Conservation (phyloP, 2,888 invertebrate species). For the Rhagonycha fulva region DNA sequence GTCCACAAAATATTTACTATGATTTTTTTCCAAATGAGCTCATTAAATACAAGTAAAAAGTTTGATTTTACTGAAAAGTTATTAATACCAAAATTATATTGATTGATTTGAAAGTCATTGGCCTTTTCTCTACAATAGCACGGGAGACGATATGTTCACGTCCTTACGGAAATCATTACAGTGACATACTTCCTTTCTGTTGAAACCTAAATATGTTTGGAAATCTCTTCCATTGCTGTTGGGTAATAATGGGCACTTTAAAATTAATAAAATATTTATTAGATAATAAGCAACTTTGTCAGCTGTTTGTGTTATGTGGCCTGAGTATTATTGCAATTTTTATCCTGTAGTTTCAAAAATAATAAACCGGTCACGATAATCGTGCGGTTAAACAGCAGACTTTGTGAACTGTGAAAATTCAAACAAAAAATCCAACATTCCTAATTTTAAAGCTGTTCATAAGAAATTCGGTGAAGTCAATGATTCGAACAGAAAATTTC, state of each 20-base stretch:
- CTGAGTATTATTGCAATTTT: not conserved
- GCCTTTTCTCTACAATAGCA: not conserved
- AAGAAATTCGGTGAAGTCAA: too few species aligned
- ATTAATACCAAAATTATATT: not conserved
- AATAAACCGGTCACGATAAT: not conserved
- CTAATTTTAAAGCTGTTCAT: too few species aligned
- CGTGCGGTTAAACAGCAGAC: not conserved
- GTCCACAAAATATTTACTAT: too few species aligned
- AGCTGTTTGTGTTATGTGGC: not conserved
- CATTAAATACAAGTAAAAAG: too few species aligned
- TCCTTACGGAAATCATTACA: not conserved
- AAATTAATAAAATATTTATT: not conserved
- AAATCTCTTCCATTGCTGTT: not conserved
- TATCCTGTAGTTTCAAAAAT: not conserved
- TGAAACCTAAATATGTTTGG: not conserved
- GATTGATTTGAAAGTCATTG: not conserved
- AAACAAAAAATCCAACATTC: too few species aligned
- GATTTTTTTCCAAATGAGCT: too few species aligned
- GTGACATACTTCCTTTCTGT: not conserved
- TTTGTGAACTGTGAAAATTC: not conserved
- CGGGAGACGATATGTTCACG: not conserved
- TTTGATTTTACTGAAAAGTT: too few species aligned
- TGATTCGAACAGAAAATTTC: too few species aligned
- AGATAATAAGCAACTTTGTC: not conserved
- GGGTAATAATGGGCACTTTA: not conserved